These are phyloP conservation scores for Dendrolimus pini DNA, from an alignment of 2,888 invertebrate species.

Conservation along the genomic window DNA sequence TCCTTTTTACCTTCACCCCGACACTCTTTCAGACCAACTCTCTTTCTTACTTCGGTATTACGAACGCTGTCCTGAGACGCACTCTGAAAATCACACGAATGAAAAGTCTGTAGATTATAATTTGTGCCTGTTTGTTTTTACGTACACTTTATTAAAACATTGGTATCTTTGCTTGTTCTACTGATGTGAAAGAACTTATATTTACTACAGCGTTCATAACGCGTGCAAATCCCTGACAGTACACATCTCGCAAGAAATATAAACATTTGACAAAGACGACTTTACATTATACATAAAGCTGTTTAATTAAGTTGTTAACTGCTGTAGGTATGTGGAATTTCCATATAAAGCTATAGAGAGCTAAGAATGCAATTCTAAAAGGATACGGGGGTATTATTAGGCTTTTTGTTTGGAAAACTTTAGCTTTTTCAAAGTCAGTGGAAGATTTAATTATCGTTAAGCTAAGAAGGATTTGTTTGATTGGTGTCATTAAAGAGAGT, in stretches of 20 bases:
- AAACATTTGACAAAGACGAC: constrained; percentile 1
- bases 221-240: neutral
- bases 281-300: neutral
- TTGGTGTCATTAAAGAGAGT: neutral
- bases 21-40: too few species aligned
- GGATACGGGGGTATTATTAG: neutral
- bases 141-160: too few species aligned
- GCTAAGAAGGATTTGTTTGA: neutral
- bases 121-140: too few species aligned
- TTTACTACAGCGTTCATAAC: too few species aligned
- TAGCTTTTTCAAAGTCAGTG: neutral
- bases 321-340: neutral
- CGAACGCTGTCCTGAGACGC: too few species aligned
- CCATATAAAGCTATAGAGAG: neutral
- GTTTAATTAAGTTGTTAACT: neutral
- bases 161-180: too few species aligned
- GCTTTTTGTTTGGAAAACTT: neutral
- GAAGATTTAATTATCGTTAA: neutral
- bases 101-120: too few species aligned
- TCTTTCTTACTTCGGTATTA: too few species aligned
- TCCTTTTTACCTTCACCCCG: too few species aligned
- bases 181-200: too few species aligned
- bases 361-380: neutral
- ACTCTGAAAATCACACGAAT: too few species aligned
- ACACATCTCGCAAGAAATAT: constrained; percentile 7